These are phyloP conservation scores for Podarcis cretensis DNA, from an alignment of 2,113 vertebrate species.

Conservation along the genomic window DNA sequence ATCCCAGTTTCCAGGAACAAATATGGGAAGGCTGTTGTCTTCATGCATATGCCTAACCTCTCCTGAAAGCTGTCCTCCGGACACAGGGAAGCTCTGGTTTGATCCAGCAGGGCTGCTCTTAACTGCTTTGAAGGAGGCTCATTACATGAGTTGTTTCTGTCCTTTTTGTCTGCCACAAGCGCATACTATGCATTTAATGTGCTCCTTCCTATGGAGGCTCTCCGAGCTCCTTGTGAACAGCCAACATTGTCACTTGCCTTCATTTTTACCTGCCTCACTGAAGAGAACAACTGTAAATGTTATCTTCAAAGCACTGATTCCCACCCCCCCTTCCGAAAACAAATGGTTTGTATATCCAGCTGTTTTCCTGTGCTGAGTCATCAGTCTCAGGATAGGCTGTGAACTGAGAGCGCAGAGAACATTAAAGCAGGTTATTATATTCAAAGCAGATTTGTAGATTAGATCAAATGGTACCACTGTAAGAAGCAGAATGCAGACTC, in stretches of 20 bases:
- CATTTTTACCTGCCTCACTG: slow-evolving; percentile 10
- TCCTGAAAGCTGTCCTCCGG: neutral
- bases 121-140: slow-evolving; percentile 15
- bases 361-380: neutral
- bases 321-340: neutral
- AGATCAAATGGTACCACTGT: neutral
- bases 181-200: neutral
- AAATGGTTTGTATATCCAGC: neutral
- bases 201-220: neutral
- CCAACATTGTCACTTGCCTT: neutral
- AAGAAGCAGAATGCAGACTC: neutral
- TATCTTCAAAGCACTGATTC: neutral
- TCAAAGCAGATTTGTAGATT: slow-evolving; percentile 21
- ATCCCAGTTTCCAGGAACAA: neutral
- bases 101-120: neutral
- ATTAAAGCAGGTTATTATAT: neutral
- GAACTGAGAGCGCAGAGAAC: neutral
- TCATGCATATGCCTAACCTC: neutral
- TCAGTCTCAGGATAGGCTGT: neutral
- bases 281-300: neutral
- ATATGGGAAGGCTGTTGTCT: neutral
- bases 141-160: neutral
- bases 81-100: neutral
- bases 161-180: neutral
- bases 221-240: slow-evolving; percentile 4